Evolutionary conservation across 2,888 invertebrate species (phyloP).

Genomic region (Carcina quercana): DNA sequence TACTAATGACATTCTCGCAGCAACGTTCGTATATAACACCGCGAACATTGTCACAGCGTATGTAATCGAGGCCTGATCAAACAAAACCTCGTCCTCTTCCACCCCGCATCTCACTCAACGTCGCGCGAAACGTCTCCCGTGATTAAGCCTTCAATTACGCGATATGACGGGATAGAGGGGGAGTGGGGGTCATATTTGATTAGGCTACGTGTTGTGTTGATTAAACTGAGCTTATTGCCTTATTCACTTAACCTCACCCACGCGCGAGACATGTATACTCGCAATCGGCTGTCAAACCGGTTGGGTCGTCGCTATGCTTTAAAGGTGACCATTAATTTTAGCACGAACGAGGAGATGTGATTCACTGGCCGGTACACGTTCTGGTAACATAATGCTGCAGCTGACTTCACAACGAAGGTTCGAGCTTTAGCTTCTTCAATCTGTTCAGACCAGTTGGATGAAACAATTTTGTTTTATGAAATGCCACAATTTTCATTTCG

Average conservation of each 20-base stretch:
- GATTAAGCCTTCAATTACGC: conserved; percentile 71
- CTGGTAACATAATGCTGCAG: no score
- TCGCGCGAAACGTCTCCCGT: conserved; percentile 56
- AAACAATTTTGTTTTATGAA: no score
- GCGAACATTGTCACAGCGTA: conserved; percentile 37
- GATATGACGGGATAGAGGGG: conserved; percentile 67
- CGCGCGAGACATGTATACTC: conserved; percentile 33
- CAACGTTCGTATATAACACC: conserved; percentile 20
- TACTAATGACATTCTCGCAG: not conserved
- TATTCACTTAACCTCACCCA: conserved; percentile 56
- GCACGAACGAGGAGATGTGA: no score
- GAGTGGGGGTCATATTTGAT: conserved; percentile 72
- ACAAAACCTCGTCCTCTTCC: conserved; percentile 38
- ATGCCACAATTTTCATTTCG: no score
- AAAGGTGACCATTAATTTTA: conserved; percentile 31
- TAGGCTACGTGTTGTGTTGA: conserved; percentile 69
- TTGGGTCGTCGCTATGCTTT: conserved; percentile 26
- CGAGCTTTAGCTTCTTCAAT: no score
- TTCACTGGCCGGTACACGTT: no score
- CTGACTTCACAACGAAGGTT: no score
- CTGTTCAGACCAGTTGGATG: no score
- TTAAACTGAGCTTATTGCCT: conserved; percentile 70
- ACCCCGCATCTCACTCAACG: conserved; percentile 28
- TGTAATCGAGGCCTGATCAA: conserved; percentile 57
- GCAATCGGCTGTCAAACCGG: conserved; percentile 31